Evolutionary conservation across 2,113 vertebrate species (phyloP), one percentile per base, ranked within the genome.

Genomic region (Pseudorectes ferrugineus): DNA sequence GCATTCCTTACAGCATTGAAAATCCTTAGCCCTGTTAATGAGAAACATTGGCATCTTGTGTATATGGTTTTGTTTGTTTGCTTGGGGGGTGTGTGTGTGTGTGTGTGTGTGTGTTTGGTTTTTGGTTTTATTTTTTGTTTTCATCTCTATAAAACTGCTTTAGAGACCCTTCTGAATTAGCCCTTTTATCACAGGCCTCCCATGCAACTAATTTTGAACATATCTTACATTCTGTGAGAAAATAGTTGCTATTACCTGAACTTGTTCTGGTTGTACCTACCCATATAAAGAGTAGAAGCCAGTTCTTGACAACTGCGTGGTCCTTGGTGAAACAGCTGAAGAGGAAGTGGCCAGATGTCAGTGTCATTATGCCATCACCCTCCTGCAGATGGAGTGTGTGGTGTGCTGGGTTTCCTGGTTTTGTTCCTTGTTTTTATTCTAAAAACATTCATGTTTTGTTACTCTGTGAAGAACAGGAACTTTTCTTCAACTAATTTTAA

Each of bases 281-380:
- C 33, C 3, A 0, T 73, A 51, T 33, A 18, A 38, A 84, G 20
- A 26, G 28, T 24, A 6, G 9, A 36, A 46, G 4, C 9, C 31
- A 33, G 14, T 51, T 20, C 1, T 8, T 78, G 45, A 5, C 57
- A 52, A 18, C n/a, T 7, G 6, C 0, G 1, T 33, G 40, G 9
- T 54, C 48, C 73, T 71, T 36, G 58, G 36, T 62, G 72, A 38
- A 86, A 12, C 5, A 31, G 22, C 40, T 57, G 75, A 48, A 54
- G 61, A 67, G 48, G 33, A 54, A 11, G 21, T 24, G 78, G 15
- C 11, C 31, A 29, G 25, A 1, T 67, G 23, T 20, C 0, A 1
- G 4, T 42, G 46, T 68, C 1, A 4, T 19, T 16, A 5, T 66
- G n/a, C 14, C 8, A 11, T 14, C 3, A 1, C 5, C 1, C 2